Evolutionary conservation across 2,113 vertebrate species (phyloP), one percentile per base, ranked within the genome.

Genomic region (Aramus guarauna): DNA sequence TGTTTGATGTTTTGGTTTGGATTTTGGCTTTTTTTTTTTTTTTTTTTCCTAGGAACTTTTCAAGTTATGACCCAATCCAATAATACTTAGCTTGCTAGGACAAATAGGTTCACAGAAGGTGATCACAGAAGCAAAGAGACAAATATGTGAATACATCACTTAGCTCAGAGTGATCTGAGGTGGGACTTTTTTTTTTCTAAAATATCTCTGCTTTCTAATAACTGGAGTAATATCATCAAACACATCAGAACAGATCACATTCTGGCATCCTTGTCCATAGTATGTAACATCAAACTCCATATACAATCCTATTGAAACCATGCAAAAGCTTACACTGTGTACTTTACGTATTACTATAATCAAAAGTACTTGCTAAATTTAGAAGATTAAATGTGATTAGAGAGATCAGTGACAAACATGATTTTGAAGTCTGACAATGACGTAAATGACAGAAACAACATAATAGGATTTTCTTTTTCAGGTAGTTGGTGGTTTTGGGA

Each of bases 401-500:
- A 63, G 22, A 67, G 3, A 34, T 52, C n/a, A 77, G 16, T 37
- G 48, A 52, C 37, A 86, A 88, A 79, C 30, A 39, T 5, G 24
- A 69, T 58, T 85, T 53, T 93, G 45, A 84, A 77, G 59, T 43
- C 19, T 64, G 34, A 36, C 27, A 69, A 47, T 24, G 4, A 77
- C 3, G 1, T 77, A 75, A 95, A 64, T 47, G 22, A 48, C 29
- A 87, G n/a, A 76, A 90, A 43, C 3, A 43, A 43, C 8, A 19
- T 9, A 47, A 69, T 10, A 36, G 9, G 6, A 68, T 66, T 83
- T 80, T 32, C 4, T 63, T 88, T 90, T 88, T 66, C 41, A 58
- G 37, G 18, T 56, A 4, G 5, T 22, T 48, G 20, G 9, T 9
- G 6, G 5, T 53, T 23, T 17, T 2, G 1, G 5, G 15, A 9